Evolutionary conservation across 2,797 vertebrate genomes (phyloP).

Genomic region (Xenops minutus): DNA sequence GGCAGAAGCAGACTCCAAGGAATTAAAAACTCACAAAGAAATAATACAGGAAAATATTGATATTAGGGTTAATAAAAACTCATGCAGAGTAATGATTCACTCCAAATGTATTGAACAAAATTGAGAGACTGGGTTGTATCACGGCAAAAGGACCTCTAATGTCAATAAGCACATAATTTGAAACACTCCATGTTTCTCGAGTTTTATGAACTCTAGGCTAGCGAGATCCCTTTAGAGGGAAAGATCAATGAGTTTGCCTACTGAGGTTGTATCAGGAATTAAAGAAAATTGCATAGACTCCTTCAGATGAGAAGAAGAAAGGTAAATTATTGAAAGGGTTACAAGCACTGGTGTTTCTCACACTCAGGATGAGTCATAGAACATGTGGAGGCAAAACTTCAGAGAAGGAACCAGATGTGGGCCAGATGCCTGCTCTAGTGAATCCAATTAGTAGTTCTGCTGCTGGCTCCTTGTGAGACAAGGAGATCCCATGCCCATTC

Average conservation of each 20-base stretch:
- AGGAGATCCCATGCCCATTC: background rate
- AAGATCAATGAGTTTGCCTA: background rate
- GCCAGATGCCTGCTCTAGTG: background rate
- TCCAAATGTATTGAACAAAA: constrained; percentile 1
- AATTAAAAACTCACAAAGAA: background rate
- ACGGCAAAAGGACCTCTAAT: background rate
- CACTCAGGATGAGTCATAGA: background rate
- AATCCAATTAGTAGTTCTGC: background rate
- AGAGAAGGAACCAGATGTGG: background rate
- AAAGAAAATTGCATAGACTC: background rate
- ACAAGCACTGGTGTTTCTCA: background rate
- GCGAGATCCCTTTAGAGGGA: background rate
- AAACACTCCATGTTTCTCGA: background rate
- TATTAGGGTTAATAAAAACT: constrained; percentile 8
- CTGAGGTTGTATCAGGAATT: background rate
- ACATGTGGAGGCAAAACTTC: background rate
- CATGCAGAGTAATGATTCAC: background rate
- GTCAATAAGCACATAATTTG: background rate
- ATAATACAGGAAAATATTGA: background rate
- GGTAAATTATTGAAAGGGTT: background rate
- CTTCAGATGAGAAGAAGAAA: background rate
- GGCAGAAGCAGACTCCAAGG: background rate
- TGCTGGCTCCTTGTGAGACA: background rate
- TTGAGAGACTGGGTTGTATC: background rate
- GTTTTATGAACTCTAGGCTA: background rate